phyloP scores from a whole-genome alignment of 1,140 invertebrate genomes.

The Drosophila navojoa region DNA sequence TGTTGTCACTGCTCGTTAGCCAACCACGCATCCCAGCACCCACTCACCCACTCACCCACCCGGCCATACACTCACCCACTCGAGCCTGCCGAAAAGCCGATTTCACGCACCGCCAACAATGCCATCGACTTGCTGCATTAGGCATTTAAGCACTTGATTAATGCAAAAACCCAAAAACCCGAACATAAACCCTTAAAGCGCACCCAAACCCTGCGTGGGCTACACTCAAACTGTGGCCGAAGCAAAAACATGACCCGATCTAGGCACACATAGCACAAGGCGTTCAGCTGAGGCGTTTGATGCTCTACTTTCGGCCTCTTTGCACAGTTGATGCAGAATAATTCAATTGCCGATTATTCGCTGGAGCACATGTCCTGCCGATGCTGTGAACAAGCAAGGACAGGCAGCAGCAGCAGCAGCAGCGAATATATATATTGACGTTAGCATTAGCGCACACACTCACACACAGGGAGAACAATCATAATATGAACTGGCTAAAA shows the following conservation, averaged over 20 bases:
- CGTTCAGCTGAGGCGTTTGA: conserved; percentile 42
- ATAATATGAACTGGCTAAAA: background rate
- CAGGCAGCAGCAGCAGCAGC: too few species aligned
- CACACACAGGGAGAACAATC: too few species aligned
- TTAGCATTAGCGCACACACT: too few species aligned
- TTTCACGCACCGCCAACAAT: conserved; percentile 58
- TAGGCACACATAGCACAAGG: conserved; percentile 25
- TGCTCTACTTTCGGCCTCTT: conserved; percentile 13
- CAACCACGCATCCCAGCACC: background rate
- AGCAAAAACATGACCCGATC: background rate
- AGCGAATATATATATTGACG: too few species aligned
- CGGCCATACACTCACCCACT: too few species aligned
- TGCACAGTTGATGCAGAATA: conserved; percentile 32
- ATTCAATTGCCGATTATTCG: conserved; percentile 2
- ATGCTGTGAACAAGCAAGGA: too few species aligned
- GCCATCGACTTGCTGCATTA: conserved; percentile 31
- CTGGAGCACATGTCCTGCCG: too few species aligned
- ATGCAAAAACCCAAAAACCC: conserved; percentile 42
- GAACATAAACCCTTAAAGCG: background rate
- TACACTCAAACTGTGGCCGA: conserved; percentile 2
- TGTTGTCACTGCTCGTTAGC: conserved; percentile 10
- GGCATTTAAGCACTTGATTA: conserved; percentile 63
- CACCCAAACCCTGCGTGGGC: too few species aligned
- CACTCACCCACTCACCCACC: background rate
- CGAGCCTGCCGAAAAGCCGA: conserved; percentile 35